Evolutionary conservation across 2,888 invertebrate genomes (phyloP), one percentile per base, ranked within the genome.

Genomic region (Arctia plantaginis): DNA sequence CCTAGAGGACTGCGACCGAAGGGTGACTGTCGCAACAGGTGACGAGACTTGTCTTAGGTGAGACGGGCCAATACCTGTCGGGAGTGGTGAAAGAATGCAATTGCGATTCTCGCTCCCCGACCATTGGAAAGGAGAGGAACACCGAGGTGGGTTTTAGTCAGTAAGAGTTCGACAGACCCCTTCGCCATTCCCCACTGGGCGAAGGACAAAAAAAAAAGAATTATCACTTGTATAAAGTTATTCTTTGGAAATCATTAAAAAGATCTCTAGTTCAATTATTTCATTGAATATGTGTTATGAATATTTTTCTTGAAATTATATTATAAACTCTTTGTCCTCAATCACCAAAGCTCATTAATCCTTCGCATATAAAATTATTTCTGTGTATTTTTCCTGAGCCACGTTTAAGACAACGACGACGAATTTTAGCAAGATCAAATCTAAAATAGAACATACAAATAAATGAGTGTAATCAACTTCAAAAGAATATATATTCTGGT

Each of bases 391-490:
- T 89, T 88, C 85, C 82, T 77, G 87, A 80, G 84, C 78, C 88
- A 87, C 85, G 87, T 89, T 92, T 90, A 90, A 88, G 90, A 88
- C 89, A 89, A 91, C 90, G 87, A 91, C 90, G 86, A 87, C 81
- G 86, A 86, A 87, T 88, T 90, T 83, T 87, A 86, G 84, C 83
- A 88, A 85, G 88, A 89, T 90, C 86, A 77, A 75, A 88, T 88
- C 86, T 81, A 85, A 90, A 91, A 91, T 90, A 90, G 89, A 89
- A 88, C 88, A 87, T 86, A 89, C 85, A 85, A 91, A 93, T 90
- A 91, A 92, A 92, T 91, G 90, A 89, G 86, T 80, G 87, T 91
- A 93, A 94, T 93, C 91, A 91, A 93, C 92, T 91, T 94, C 93
- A 93, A 94, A 94, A 89, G 91, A 89, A 88, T 88, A 86, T 88